These are phyloP conservation scores for Barypeithes pellucidus DNA, from an alignment of 2,888 invertebrate genomes.

Conservation along the genomic window DNA sequence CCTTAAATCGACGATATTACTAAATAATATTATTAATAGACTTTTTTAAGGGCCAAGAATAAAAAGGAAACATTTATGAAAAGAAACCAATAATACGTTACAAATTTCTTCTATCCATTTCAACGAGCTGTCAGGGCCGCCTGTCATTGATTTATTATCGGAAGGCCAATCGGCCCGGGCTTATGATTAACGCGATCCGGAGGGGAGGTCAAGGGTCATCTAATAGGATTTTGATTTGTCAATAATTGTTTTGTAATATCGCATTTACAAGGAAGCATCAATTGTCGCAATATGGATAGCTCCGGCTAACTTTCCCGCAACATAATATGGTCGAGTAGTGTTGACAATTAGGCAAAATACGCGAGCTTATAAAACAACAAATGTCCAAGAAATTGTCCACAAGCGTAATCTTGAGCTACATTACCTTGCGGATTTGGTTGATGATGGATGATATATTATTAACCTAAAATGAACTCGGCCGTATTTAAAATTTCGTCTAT, in stretches of 20 bases:
- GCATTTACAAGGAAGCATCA: background rate
- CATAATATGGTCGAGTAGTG: too few species aligned
- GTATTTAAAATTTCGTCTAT: too few species aligned
- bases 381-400: too few species aligned
- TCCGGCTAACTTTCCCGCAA: too few species aligned
- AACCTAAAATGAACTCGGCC: too few species aligned
- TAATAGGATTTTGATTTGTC: constrained; percentile 57
- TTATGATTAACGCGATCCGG: constrained; percentile 54
- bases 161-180: constrained; percentile 57
- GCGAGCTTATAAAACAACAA: too few species aligned
- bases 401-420: too few species aligned
- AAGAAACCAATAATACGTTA: constrained; percentile 40
- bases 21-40: constrained; percentile 2
- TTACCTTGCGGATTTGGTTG: too few species aligned
- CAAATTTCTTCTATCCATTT: constrained; percentile 40
- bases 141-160: constrained; percentile 59
- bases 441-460: too few species aligned
- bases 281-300: background rate
- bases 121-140: constrained; percentile 45
- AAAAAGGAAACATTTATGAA: constrained; percentile 8
- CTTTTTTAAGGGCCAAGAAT: background rate
- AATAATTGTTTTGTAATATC: constrained; percentile 58
- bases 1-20: background rate
- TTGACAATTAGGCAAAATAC: too few species aligned
- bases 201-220: constrained; percentile 51